These are phyloP conservation scores for Stegana nigrithorax DNA, from an alignment of 2,888 invertebrate genomes.

Conservation along the genomic window DNA sequence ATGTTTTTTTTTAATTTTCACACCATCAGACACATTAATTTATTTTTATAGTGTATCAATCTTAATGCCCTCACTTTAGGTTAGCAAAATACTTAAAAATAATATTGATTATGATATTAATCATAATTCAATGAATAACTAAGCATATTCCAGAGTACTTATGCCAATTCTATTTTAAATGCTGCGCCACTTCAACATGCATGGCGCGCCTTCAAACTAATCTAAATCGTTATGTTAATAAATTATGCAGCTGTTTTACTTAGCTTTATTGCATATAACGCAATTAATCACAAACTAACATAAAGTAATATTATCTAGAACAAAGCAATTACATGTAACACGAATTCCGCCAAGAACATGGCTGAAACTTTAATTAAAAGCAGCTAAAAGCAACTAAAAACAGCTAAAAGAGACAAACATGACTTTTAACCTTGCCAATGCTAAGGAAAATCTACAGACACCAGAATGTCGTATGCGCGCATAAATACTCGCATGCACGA, in stretches of 20 bases:
- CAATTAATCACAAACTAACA: slow-evolving; percentile 1
- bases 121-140: no score
- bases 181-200: no score
- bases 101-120: no score
- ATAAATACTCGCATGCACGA: no score
- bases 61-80: no score
- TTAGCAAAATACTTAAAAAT: no score
- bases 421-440: slow-evolving; percentile 4
- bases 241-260: background rate
- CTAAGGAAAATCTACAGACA: slow-evolving; percentile 1
- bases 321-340: background rate
- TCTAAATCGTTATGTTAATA: slow-evolving; percentile 4
- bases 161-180: no score
- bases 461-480: no score
- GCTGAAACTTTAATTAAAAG: slow-evolving; percentile 4
- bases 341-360: background rate
- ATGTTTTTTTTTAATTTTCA: no score
- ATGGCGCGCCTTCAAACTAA: slow-evolving; percentile 1
- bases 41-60: no score
- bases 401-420: background rate
- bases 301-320: slow-evolving; percentile 7
- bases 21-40: no score
- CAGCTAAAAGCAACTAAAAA: background rate
- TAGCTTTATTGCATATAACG: background rate
- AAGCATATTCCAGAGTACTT: no score